phyloP scores from a whole-genome alignment of 2,888 invertebrate genomes.

The Petrophora chlorosata region DNA sequence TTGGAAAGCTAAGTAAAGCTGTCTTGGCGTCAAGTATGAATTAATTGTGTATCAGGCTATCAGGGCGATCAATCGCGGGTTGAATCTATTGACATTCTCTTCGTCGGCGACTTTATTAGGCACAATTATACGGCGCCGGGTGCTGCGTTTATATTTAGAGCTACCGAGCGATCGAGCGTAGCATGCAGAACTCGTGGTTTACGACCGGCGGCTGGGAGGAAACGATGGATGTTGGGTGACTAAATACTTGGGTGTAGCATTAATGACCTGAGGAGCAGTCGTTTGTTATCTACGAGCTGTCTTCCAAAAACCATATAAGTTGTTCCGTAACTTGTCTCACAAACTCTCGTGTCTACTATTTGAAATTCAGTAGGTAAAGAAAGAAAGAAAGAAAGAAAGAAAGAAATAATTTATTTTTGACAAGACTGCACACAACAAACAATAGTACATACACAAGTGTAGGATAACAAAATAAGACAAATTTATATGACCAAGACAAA shows the following conservation, averaged over 20 bases:
- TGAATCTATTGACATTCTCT: slow-evolving; percentile 56
- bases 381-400: no score
- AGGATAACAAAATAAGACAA: no score
- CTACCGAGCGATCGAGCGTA: slow-evolving; percentile 23
- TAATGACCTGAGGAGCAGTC: neutral
- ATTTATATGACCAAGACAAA: no score
- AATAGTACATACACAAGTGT: no score
- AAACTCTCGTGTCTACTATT: no score
- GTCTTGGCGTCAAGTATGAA: slow-evolving; percentile 44
- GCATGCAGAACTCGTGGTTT: slow-evolving; percentile 12
- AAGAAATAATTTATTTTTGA: no score
- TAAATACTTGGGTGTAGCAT: neutral
- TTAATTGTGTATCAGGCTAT: slow-evolving; percentile 53
- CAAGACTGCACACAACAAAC: no score
- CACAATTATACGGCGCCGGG: slow-evolving; percentile 66
- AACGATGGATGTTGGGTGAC: neutral
- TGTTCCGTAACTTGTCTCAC: neutral
- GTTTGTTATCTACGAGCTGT: neutral
- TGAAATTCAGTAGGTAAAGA: no score
- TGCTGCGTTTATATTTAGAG: slow-evolving; percentile 49
- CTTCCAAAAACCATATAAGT: neutral
- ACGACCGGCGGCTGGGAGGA: neutral
- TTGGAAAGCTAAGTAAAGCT: slow-evolving; percentile 30
- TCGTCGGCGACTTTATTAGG: slow-evolving; percentile 52
- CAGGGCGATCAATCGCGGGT: slow-evolving; percentile 40